Conservation (phyloP, 2,797 vertebrate species). For the Sphenodon punctatus region DNA sequence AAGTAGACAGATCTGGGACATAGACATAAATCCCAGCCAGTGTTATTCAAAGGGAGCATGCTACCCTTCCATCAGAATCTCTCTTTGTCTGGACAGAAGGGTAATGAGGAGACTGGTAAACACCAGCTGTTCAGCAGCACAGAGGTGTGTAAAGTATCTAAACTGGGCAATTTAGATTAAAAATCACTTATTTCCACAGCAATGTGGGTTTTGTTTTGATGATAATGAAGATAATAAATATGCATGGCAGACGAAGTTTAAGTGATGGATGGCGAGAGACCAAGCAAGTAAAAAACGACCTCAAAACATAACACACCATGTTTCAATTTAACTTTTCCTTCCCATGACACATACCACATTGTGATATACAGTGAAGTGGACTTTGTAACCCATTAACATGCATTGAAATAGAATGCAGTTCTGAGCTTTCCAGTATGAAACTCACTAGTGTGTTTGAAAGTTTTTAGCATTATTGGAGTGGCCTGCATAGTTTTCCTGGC, state of each 20-base stretch:
- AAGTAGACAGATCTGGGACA: not conserved
- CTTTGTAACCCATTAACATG: not conserved
- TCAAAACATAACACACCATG: not conserved
- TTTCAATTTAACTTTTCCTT: not conserved
- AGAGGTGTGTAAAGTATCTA: conserved; percentile 36
- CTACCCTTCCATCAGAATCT: conserved; percentile 21
- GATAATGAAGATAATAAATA: conserved; percentile 53
- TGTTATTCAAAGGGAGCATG: not conserved
- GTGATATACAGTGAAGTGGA: too few relatives aligned
- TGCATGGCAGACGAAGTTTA: not conserved
- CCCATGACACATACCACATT: too few relatives aligned
- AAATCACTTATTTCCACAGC: conserved; percentile 48
- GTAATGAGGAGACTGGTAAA: conserved; percentile 50
- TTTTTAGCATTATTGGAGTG: too few relatives aligned
- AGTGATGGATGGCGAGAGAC: not conserved
- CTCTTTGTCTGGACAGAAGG: not conserved
- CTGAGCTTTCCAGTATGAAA: too few relatives aligned
- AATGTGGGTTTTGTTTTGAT: not conserved
- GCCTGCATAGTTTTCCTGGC: too few relatives aligned
- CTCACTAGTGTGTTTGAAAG: too few relatives aligned
- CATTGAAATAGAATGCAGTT: not conserved
- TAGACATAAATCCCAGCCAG: not conserved
- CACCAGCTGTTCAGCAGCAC: conserved; percentile 58
- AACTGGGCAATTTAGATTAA: conserved; percentile 52
- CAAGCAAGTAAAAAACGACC: conserved; percentile 19